Conservation (phyloP, 2,797 vertebrate species). For the Chaetodon trifasciatus region DNA sequence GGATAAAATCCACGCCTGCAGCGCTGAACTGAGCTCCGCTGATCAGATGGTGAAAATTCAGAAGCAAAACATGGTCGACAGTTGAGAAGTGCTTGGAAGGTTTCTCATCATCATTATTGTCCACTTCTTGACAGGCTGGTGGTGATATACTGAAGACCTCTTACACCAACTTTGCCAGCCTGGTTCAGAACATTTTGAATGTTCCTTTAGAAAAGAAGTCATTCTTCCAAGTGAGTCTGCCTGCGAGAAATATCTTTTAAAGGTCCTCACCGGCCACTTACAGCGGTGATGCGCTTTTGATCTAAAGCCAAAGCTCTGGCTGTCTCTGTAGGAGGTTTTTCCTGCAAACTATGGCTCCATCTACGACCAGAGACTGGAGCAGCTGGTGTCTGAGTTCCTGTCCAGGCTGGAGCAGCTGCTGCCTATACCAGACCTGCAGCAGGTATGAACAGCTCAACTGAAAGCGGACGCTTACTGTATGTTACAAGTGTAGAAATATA, state of each 20-base stretch:
- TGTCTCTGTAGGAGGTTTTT: constrained; percentile 70
- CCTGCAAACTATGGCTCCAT: constrained; percentile 65
- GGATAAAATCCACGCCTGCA: constrained; percentile 73
- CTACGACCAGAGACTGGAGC: constrained; percentile 66
- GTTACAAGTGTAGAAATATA: neutral
- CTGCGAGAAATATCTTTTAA: neutral
- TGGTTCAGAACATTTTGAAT: constrained; percentile 72
- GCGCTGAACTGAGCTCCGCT: constrained; percentile 55
- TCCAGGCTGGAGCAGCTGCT: constrained; percentile 76
- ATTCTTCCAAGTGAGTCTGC: constrained; percentile 72
- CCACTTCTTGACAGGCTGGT: constrained; percentile 44
- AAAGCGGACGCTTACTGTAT: too few species aligned
- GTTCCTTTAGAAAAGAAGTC: constrained; percentile 72
- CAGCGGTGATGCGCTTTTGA: neutral
- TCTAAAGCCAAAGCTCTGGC: constrained; percentile 14
- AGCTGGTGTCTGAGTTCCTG: constrained; percentile 71
- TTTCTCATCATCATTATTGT: neutral
- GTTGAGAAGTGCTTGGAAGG: neutral
- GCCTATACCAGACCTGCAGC: constrained; percentile 70
- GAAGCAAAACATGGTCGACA: neutral
- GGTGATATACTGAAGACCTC: constrained; percentile 65
- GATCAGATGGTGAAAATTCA: constrained; percentile 53
- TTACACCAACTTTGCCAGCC: constrained; percentile 71
- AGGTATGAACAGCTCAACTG: constrained; percentile 50
- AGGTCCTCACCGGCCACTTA: neutral